Base-by-base conservation (phyloP, 2,797 vertebrate species). In the Sphenopsis melanotis region DNA sequence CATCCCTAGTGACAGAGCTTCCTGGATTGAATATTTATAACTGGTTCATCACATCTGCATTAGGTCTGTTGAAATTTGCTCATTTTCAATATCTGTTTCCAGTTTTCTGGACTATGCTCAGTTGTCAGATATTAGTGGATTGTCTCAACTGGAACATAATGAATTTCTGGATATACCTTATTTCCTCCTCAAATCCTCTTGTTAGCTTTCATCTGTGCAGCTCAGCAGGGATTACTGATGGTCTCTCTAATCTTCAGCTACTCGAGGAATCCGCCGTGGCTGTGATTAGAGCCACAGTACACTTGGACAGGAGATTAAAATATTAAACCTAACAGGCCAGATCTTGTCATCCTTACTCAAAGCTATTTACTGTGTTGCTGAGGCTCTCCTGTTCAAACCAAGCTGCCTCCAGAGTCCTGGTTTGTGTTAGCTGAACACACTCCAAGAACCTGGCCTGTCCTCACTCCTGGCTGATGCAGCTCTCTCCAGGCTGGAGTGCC, bases 271-370 rank as follows among this genome's bases (percentile, higher is more conserved):
- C 32, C 0, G 0, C 61, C 0, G 0, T 34, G 64, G 66, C 77
- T 79, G 70, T 34, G 70, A 64, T 60, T 74, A 74, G 49, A 92
- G 44, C 22, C 11, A 10, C 3, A 3, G 69, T 61, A 34, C 68
- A 32, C 30, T 72, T 49, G 19, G 41, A 21, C 47, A 86, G 56
- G 32, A 64, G 63, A 61, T 94, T 79, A 82, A 95, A 89, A 68
- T 65, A 52, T 50, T 81, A 76, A 81, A 69, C 20, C 66, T 49
- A 39, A 65, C 36, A 44, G 61, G 76, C 50, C 74, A 63, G 34
- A 87, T 74, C 77, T 66, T 66, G 70, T 37, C 41, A 75, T 78
- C 65, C 11, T 55, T 44, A 36, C 7, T 76, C 32, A 13, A 61
- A 84, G 44, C 59, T 79, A 6, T 56, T 88, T 52, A 36, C 22